phyloP scores from a whole-genome alignment of 64 coral and sea anemone genomes.

The Stylophora pistillata region DNA sequence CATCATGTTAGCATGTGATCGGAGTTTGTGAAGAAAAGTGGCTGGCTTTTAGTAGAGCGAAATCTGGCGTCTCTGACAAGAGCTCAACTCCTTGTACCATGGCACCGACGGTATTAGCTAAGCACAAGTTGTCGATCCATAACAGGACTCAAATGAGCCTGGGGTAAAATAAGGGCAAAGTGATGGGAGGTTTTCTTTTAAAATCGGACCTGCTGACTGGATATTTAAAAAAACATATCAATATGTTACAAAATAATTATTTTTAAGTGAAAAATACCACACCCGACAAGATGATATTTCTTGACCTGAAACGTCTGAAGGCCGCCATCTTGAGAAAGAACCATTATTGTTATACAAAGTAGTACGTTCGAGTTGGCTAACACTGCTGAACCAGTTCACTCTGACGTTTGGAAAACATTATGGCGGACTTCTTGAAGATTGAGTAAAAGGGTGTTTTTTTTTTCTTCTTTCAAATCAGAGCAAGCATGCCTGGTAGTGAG shows the following conservation, averaged over 20 bases:
- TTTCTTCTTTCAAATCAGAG: background rate
- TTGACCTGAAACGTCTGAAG: background rate
- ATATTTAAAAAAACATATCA: background rate
- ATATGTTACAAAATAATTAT: background rate
- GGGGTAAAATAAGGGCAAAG: too few relatives aligned
- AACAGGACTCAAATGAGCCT: too few relatives aligned
- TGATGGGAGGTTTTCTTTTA: too few relatives aligned
- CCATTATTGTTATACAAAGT: background rate
- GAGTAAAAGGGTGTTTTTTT: background rate
- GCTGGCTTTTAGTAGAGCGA: too few relatives aligned
- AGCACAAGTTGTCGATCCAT: too few relatives aligned
- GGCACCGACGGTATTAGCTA: too few relatives aligned
- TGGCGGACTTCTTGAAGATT: too few relatives aligned
- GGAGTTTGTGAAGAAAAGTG: too few relatives aligned
- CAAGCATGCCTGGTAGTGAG: slow-evolving; percentile 48
- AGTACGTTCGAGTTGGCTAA: background rate
- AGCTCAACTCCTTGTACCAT: too few relatives aligned
- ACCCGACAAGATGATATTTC: slow-evolving; percentile 25
- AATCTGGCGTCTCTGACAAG: too few relatives aligned
- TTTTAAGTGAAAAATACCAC: background rate
- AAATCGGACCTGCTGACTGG: too few relatives aligned
- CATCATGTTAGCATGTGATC: too few relatives aligned
- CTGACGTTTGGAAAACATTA: background rate
- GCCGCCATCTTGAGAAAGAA: slow-evolving; percentile 56
- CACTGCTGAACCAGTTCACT: background rate